Evolutionary conservation across 2,113 vertebrate species (phyloP), one percentile per base, ranked within the genome.

Genomic region (Chionis minor): DNA sequence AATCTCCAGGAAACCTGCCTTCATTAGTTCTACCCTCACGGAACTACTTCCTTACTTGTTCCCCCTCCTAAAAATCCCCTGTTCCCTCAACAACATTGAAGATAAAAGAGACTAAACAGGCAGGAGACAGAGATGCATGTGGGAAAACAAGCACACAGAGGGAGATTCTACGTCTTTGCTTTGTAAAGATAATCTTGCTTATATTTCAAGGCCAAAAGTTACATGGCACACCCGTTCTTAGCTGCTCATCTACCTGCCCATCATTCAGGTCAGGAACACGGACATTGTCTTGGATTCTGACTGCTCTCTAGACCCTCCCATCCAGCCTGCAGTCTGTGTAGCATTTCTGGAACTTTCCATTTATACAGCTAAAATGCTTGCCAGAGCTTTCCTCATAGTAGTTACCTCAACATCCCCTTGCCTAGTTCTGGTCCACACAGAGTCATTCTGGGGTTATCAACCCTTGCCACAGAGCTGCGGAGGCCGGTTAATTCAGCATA

Each of bases 21-120:
- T 63, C 5, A 3, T 38, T 26, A 54, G 12, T 33, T 59, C 47
- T 71, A 2, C n/a, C 42, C n/a, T 38, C 30, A 2, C 5, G 22
- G 38, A 88, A 74, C 7, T 8, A 16, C n/a, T n/a, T n/a, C 55
- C 26, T 72, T 9, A 30, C 26, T 23, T 35, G 45, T 30, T 42
- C 5, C 10, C 27, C 23, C 30, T 69, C 33, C 62, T 49, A 66
- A 91, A 79, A 86, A 49, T 33, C 40, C 27, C n/a, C 38, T 9
- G 10, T 12, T 86, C 49, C 28, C 65, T 62, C 65, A 21, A 0
- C 2, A 19, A 59, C 7, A 19, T 0, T 1, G 10, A 78, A 20
- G 18, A 35, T 38, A 52, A n/a, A 69, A 33, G 55, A 55, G 20
- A 73, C 6, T 23, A 5, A 45, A 52, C 10, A 47, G 63, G 66